Percentiles rank a stretch among this genome's conserved stretches.
Conservation (phyloP, 1,140 invertebrate genomes). For the Drosophila arawakana region DNA sequence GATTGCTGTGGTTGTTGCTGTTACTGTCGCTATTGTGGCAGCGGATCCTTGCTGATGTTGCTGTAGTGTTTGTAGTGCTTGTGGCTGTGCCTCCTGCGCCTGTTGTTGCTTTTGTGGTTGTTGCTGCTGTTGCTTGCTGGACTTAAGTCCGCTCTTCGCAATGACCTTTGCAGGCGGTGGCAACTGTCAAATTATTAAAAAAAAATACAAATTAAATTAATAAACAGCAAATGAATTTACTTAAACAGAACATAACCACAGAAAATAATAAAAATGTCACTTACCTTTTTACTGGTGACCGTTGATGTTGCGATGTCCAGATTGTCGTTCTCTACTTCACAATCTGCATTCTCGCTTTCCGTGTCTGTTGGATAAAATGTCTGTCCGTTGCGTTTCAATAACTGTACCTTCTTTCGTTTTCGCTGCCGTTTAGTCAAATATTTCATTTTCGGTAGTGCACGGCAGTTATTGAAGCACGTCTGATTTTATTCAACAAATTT, state of each 20-base stretch:
- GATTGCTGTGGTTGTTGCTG: background rate
- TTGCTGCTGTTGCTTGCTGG: background rate
- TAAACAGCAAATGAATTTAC: no score
- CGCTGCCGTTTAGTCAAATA: slow-evolving; percentile 40
- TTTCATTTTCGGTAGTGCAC: slow-evolving; percentile 27
- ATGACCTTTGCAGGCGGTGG: slow-evolving; percentile 2
- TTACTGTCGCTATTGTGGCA: slow-evolving; percentile 18
- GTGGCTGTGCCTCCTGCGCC: background rate
- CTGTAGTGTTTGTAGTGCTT: background rate
- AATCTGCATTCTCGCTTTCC: slow-evolving; percentile 9
- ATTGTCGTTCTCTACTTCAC: slow-evolving; percentile 11
- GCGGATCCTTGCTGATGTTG: background rate
- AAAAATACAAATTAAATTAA: no score
- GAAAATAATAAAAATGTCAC: no score
- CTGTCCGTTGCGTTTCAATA: slow-evolving; percentile 15
- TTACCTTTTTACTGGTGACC: background rate
- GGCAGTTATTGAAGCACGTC: background rate
- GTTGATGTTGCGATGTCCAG: background rate
- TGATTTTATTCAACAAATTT: background rate
- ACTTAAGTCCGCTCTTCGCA: slow-evolving; percentile 7
- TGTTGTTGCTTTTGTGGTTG: slow-evolving; percentile 4
- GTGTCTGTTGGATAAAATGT: slow-evolving; percentile 6
- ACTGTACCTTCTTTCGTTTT: slow-evolving; percentile 24
- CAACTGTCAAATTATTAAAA: background rate
- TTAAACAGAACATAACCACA: no score